A percentile compares a stretch with the other conserved stretches of the same genome.
phyloP scores from a whole-genome alignment of 1,140 invertebrate genomes.

The Drosophila lowei region DNA sequence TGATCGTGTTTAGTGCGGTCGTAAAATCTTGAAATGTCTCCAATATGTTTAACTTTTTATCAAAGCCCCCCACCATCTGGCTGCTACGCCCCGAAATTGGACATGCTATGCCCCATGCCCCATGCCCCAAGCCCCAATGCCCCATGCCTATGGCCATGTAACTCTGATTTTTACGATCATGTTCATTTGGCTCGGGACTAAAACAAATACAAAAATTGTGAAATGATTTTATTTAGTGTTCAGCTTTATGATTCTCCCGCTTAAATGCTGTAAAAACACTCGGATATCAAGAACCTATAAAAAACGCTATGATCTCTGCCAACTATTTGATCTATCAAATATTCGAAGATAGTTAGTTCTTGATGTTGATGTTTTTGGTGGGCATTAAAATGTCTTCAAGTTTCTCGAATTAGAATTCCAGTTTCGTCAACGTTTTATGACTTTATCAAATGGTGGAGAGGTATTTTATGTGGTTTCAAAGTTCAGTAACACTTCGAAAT shows the following conservation, averaged over 20 bases:
- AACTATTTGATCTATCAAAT: slow-evolving; percentile 5
- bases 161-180: slow-evolving; percentile 62
- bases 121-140: slow-evolving; percentile 1
- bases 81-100: slow-evolving; percentile 22
- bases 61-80: slow-evolving; percentile 36
- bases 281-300: slow-evolving; percentile 9
- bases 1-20: slow-evolving; percentile 58
- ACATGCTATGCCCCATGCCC: slow-evolving; percentile 13
- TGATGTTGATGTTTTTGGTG: not conserved
- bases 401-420: not conserved
- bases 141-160: slow-evolving; percentile 8
- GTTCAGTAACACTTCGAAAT: not conserved
- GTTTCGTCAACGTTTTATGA: not conserved
- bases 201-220: slow-evolving; percentile 30
- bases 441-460: slow-evolving; percentile 2
- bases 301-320: slow-evolving; percentile 6
- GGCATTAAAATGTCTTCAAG: slow-evolving; percentile 5
- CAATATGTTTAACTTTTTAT: slow-evolving; percentile 63
- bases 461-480: not conserved
- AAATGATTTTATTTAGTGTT: slow-evolving; percentile 57
- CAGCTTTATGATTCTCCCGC: slow-evolving; percentile 36
- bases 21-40: slow-evolving; percentile 66
- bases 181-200: slow-evolving; percentile 50
- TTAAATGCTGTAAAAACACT: slow-evolving; percentile 8
- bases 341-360: slow-evolving; percentile 21